Conservation (phyloP, 1,140 invertebrate species). For the Ruditapes philippinarum region DNA sequence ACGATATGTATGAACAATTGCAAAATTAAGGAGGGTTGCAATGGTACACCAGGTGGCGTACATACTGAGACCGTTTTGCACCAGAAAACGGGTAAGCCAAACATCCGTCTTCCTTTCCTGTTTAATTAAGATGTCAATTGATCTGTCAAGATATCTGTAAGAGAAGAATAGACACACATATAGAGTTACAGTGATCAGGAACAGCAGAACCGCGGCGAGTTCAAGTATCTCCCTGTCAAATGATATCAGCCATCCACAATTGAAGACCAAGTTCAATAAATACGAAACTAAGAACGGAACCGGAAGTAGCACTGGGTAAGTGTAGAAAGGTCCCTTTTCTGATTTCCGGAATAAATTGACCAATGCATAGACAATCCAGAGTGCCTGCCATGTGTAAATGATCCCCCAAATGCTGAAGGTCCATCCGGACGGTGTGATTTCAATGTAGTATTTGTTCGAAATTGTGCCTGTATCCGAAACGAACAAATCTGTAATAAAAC, state of each 20-base stretch:
- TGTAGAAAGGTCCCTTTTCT: slow-evolving; percentile 49
- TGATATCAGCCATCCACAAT: slow-evolving; percentile 82
- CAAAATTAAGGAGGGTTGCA: slow-evolving; percentile 82
- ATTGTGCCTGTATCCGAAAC: slow-evolving; percentile 69
- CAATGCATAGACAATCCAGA: slow-evolving; percentile 80
- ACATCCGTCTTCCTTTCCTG: slow-evolving; percentile 69
- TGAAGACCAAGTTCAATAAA: slow-evolving; percentile 72
- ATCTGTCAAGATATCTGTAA: slow-evolving; percentile 68
- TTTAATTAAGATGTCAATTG: slow-evolving; percentile 52
- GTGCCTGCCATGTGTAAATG: slow-evolving; percentile 82
- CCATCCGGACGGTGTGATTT: slow-evolving; percentile 81
- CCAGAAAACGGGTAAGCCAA: slow-evolving; percentile 82
- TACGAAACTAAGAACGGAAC: slow-evolving; percentile 73
- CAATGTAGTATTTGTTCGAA: slow-evolving; percentile 76
- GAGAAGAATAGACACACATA: slow-evolving; percentile 75
- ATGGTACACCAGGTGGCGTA: slow-evolving; percentile 84
- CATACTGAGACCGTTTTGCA: slow-evolving; percentile 84
- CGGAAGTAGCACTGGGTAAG: slow-evolving; percentile 73
- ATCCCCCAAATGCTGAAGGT: slow-evolving; percentile 84
- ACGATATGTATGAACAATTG: slow-evolving; percentile 73
- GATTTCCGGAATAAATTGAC: slow-evolving; percentile 76
- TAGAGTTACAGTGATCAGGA: slow-evolving; percentile 77
- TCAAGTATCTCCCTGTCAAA: slow-evolving; percentile 79
- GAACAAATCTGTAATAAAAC: slow-evolving; percentile 74
- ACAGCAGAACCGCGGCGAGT: slow-evolving; percentile 60